phyloP scores from a whole-genome alignment of 2,113 vertebrate species.

The Bothrops jararaca region DNA sequence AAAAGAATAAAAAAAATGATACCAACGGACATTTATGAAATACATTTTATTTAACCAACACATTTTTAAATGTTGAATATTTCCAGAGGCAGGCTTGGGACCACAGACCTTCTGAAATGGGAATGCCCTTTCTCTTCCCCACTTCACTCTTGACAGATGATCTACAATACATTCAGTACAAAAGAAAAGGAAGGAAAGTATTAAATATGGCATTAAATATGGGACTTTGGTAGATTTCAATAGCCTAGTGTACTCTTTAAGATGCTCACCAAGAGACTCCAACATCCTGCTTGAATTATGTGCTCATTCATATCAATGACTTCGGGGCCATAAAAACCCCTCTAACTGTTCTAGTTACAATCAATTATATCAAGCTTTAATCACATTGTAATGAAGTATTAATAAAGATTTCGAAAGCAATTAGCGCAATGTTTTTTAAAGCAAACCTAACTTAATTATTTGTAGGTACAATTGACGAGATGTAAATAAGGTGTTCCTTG shows the following conservation, averaged over 20 bases:
- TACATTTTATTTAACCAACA: background rate
- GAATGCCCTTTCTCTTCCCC: background rate
- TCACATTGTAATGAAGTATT: conserved; percentile 69
- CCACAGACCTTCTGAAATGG: background rate
- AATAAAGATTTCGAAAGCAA: conserved; percentile 67
- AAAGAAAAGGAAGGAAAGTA: background rate
- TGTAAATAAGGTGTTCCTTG: conserved; percentile 44
- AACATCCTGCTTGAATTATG: conserved; percentile 70
- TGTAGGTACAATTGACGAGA: conserved; percentile 23
- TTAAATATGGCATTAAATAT: conserved; percentile 1
- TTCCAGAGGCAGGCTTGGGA: background rate
- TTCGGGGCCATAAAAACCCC: conserved; percentile 63
- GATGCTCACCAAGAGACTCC: conserved; percentile 47
- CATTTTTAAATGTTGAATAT: background rate
- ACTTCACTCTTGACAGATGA: background rate
- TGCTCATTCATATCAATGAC: conserved; percentile 61
- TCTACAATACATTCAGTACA: background rate
- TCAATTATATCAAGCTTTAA: conserved; percentile 66
- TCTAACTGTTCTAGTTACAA: conserved; percentile 66
- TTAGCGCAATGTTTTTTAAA: conserved; percentile 41
- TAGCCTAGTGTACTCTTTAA: conserved; percentile 32
- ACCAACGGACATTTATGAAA: background rate
- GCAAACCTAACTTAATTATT: conserved; percentile 58
- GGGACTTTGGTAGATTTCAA: conserved; percentile 25
- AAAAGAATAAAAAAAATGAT: background rate